phyloP scores from a whole-genome alignment of 2,797 vertebrate genomes.

The Hephaestus fuliginosus region DNA sequence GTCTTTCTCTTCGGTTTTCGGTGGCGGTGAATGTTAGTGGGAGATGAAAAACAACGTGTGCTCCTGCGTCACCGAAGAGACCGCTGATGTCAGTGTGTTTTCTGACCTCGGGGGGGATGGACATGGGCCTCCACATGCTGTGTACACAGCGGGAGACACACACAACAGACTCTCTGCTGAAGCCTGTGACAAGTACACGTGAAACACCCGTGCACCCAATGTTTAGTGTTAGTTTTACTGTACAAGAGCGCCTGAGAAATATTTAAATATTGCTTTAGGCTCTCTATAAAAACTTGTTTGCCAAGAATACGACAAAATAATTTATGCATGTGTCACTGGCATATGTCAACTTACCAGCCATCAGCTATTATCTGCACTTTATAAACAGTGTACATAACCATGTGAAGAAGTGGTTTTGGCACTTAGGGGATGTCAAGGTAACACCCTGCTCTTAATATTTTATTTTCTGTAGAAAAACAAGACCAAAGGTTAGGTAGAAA shows the following conservation, averaged over 20 bases:
- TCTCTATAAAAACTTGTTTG: too few relatives aligned
- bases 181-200: conserved; percentile 21
- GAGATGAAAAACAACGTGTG: conserved; percentile 68
- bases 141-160: conserved; percentile 74
- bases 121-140: conserved; percentile 52
- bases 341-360: not conserved
- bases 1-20: conserved; percentile 58
- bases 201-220: not conserved
- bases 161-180: conserved; percentile 9
- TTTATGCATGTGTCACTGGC: not conserved
- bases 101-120: conserved; percentile 55
- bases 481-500: not conserved
- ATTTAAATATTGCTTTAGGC: not conserved
- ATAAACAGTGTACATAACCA: not conserved
- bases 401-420: not conserved
- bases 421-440: not conserved
- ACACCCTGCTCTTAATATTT: not conserved
- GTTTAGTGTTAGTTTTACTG: conserved; percentile 22
- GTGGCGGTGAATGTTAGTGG: conserved; percentile 34
- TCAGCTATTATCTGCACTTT: not conserved
- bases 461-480: not conserved
- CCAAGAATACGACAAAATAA: not conserved
- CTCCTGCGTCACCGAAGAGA: conserved; percentile 68
- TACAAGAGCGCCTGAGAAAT: not conserved
- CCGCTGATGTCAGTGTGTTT: conserved; percentile 75